Evolutionary conservation across 2,888 invertebrate species (phyloP).

Genomic region (Prostheceraeus crozeri): DNA sequence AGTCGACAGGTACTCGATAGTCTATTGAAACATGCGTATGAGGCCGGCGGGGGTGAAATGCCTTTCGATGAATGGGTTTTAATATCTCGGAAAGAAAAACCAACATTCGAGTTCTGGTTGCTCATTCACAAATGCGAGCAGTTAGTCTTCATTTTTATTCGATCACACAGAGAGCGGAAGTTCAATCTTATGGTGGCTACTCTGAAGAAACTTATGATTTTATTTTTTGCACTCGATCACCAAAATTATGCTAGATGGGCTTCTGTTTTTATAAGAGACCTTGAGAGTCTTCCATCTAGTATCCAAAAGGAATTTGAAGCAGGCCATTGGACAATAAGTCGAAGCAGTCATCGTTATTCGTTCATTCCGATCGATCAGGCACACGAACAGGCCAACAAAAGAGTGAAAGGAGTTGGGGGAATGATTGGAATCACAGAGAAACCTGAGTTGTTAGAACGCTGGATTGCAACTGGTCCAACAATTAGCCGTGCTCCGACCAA

Average conservation of each 20-base stretch:
- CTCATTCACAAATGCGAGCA: constrained; percentile 35
- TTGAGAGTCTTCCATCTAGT: too few species aligned
- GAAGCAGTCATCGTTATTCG: constrained; percentile 35
- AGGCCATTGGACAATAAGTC: constrained; percentile 36
- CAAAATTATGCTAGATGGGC: constrained; percentile 18
- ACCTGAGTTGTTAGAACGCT: constrained; percentile 31
- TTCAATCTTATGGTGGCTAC: constrained; percentile 32
- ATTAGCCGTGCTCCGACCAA: constrained; percentile 34
- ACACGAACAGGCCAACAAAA: constrained; percentile 37
- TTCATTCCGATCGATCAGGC: constrained; percentile 37
- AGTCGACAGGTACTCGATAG: constrained; percentile 37
- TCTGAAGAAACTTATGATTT: constrained; percentile 15
- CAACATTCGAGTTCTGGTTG: constrained; percentile 36
- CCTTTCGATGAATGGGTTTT: constrained; percentile 11
- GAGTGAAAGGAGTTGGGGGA: constrained; percentile 37
- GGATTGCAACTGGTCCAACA: constrained; percentile 30
- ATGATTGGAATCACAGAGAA: constrained; percentile 35
- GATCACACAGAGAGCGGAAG: constrained; percentile 35
- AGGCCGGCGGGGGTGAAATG: constrained; percentile 8
- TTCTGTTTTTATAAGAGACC: constrained; percentile 13
- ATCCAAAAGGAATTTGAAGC: constrained; percentile 25
- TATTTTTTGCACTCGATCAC: constrained; percentile 23
- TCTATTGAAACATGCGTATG: constrained; percentile 27
- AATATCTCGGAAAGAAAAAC: constrained; percentile 26
- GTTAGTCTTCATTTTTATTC: constrained; percentile 34